Conservation (phyloP, 92 coral and sea anemone genomes). For the Nematostella vectensis region DNA sequence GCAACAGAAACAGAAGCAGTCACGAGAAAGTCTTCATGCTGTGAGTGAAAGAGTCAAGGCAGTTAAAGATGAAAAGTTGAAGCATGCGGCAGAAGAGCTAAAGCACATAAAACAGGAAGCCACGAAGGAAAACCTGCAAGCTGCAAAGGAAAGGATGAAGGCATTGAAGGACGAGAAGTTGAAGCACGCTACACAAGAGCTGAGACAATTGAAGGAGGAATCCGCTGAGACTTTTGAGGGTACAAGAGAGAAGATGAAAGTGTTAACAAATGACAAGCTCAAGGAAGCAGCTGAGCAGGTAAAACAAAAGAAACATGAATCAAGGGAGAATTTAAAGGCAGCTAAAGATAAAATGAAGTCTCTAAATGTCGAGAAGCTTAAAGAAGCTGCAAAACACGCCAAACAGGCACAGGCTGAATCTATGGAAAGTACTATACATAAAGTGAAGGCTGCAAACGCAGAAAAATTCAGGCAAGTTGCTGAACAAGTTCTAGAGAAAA, state of each 20-base stretch:
- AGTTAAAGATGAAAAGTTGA: conserved; percentile 7
- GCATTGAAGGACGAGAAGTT: conserved; percentile 12
- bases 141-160: conserved; percentile 19
- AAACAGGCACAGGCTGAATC: conserved; percentile 11
- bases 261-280: neutral
- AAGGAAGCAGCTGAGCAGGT: conserved; percentile 12
- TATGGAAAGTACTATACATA: conserved; percentile 7
- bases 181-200: neutral
- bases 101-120: conserved; percentile 13
- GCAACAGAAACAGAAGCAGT: conserved; percentile 15
- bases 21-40: conserved; percentile 13
- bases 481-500: conserved; percentile 2
- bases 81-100: conserved; percentile 2
- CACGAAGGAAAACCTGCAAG: conserved; percentile 8
- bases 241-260: conserved; percentile 1
- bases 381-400: conserved; percentile 13
- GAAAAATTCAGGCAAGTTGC: conserved; percentile 9
- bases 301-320: conserved; percentile 1
- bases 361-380: conserved; percentile 4
- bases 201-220: neutral
- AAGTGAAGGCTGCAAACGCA: conserved; percentile 9
- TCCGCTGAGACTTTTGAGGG: neutral
- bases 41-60: conserved; percentile 24
- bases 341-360: conserved; percentile 18
- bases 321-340: conserved; percentile 6